These are phyloP conservation scores for Phengaris alcon DNA, from an alignment of 2,888 invertebrate genomes.

Conservation along the genomic window DNA sequence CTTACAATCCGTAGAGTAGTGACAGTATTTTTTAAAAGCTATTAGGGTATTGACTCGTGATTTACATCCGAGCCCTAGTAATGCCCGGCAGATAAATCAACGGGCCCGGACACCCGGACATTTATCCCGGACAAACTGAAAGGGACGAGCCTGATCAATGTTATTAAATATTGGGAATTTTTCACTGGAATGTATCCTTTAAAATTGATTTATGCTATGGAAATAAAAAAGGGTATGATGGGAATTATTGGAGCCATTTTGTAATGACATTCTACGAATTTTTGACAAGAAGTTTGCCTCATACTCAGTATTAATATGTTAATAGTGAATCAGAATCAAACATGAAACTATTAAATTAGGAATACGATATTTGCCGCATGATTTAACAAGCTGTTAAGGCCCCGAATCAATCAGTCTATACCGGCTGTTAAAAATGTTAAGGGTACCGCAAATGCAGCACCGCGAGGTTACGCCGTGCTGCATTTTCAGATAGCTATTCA, in stretches of 20 bases:
- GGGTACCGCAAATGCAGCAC: too few relatives aligned
- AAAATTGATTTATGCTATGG: conserved; percentile 10
- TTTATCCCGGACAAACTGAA: conserved; percentile 64
- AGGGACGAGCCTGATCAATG: conserved; percentile 43
- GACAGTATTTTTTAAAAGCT: conserved; percentile 44
- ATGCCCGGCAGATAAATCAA: conserved; percentile 72
- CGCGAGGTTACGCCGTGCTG: too few relatives aligned
- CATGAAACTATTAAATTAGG: too few relatives aligned
- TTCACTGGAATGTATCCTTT: conserved; percentile 13
- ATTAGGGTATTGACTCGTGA: conserved; percentile 71
- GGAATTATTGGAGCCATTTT: background rate
- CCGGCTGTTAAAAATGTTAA: too few relatives aligned
- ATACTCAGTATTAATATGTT: too few relatives aligned
- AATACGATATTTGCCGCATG: too few relatives aligned
- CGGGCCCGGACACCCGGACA: conserved; percentile 76
- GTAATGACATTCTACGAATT: background rate
- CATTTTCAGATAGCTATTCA: too few relatives aligned
- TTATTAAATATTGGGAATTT: conserved; percentile 21
- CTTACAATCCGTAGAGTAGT: too few relatives aligned
- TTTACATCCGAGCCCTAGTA: conserved; percentile 73
- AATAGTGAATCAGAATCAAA: too few relatives aligned
- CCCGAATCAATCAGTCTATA: too few relatives aligned
- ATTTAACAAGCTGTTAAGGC: too few relatives aligned
- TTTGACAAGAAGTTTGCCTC: background rate
- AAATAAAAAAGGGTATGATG: background rate